Percentiles rank a stretch among this genome's conserved stretches.
phyloP scores from a whole-genome alignment of 92 coral and sea anemone species.

The Phenganax stokvisi region DNA sequence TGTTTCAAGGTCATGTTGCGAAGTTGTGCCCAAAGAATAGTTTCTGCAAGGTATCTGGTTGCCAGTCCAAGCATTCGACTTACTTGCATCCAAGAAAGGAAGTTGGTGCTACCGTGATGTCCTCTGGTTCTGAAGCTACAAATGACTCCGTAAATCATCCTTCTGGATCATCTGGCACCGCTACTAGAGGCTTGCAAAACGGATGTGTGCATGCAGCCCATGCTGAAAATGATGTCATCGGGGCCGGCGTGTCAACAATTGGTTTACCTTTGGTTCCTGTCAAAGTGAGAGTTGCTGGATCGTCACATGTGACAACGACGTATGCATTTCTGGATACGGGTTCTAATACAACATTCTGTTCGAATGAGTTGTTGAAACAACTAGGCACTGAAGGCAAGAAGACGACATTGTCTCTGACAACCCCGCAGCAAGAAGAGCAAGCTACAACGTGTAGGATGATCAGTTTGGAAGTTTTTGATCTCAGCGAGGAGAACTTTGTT shows the following conservation, averaged over 20 bases:
- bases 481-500: conserved; percentile 34
- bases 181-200: neutral
- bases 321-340: conserved; percentile 40
- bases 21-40: conserved; percentile 35
- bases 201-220: neutral
- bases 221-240: neutral
- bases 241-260: conserved; percentile 24
- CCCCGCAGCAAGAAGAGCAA: conserved; percentile 6
- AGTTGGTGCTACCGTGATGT: neutral
- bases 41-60: conserved; percentile 7
- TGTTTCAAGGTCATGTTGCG: conserved; percentile 31
- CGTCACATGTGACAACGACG: conserved; percentile 5
- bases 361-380: conserved; percentile 33
- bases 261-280: conserved; percentile 53
- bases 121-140: neutral
- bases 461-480: conserved; percentile 30
- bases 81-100: neutral
- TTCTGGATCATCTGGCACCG: neutral
- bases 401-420: conserved; percentile 12
- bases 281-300: conserved; percentile 35
- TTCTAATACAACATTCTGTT: conserved; percentile 42
- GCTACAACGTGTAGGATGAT: neutral
- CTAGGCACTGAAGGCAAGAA: conserved; percentile 37
- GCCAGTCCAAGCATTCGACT: neutral
- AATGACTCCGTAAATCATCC: neutral